Base-by-base conservation (phyloP, 1,140 invertebrate genomes). In the Ceratoteleas bidentatus region DNA sequence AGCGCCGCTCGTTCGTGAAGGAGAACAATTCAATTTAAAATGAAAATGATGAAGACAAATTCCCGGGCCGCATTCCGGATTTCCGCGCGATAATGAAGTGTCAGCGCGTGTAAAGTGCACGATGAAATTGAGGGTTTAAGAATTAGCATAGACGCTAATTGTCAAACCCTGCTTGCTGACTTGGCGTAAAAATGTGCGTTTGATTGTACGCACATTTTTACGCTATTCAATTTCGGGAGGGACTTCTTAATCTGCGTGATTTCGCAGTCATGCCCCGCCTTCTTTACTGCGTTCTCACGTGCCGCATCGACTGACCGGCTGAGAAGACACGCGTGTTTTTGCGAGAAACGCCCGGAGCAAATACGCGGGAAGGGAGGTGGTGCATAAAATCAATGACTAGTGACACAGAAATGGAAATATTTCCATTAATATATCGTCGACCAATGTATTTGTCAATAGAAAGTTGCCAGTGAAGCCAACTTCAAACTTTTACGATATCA, bases 401-500 rank as follows among this genome's bases (percentile, higher is more conserved):
- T 72, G 53, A 45, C 36, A 36, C 50, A 32, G 13, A 72, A 72
- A 54, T 54, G 47, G 54, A 50, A 76, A 66, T 76, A 47, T 52
- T 60, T 57, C 47, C 47, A 81, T 81, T 81, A 81, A 81, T 82
- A 65, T 73, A 72, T 77, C n/a, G n/a, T n/a, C n/a, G n/a, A n/a
- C n/a, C 16, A 52, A 64, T 82, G 72, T 74, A 82, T 82, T 74
- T 77, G 73, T 82, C 80, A 82, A 74, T 61, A 62, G 57, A 70
- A 82, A 82, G 62, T 82, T 82, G 69, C 14, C 11, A 32, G 61
- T 32, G 53, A 54, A 77, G 57, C 47, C 49, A 53, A 36, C 64
- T 56, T 38, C 11, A 50, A 77, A 82, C 80, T 82, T 82, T 82
- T 77, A 77, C 77, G 80, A 77, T 73, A 82, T 58, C 73, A 73